These are phyloP conservation scores for Porites rus DNA, from an alignment of 92 coral and sea anemone species.

Conservation along the genomic window DNA sequence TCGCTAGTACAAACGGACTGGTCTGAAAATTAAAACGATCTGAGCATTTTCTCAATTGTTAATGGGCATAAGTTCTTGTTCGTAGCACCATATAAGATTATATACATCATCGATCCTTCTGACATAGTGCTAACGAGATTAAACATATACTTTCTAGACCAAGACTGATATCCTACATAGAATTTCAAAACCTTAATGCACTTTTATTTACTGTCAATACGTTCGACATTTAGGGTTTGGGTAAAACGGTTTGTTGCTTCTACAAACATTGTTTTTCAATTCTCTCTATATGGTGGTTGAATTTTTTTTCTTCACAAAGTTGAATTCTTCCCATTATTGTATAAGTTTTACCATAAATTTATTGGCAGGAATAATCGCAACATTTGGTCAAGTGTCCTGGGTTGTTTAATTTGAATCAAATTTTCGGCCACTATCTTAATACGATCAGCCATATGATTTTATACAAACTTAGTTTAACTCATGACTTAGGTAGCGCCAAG, in stretches of 20 bases:
- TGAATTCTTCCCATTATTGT: neutral
- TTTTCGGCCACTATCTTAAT: neutral
- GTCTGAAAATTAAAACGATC: neutral
- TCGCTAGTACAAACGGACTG: no score
- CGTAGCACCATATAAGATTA: neutral
- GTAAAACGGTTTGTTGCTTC: neutral
- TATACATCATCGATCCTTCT: neutral
- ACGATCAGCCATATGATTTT: neutral
- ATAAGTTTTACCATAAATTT: neutral
- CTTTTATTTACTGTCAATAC: neutral
- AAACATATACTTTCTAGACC: neutral
- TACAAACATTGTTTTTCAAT: neutral
- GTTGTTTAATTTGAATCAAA: neutral
- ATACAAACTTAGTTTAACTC: neutral
- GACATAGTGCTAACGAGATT: conserved; percentile 6
- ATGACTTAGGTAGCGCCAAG: neutral
- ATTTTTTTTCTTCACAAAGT: no score
- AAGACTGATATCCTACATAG: neutral
- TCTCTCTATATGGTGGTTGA: neutral
- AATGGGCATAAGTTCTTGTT: neutral
- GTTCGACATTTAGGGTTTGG: neutral
- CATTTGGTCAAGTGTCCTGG: neutral
- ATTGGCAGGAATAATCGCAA: conserved; percentile 4
- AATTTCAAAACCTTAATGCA: neutral
- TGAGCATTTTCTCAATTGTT: neutral